Evolutionary conservation across 2,888 invertebrate species (phyloP).

Genomic region (Cephus pygmeus): DNA sequence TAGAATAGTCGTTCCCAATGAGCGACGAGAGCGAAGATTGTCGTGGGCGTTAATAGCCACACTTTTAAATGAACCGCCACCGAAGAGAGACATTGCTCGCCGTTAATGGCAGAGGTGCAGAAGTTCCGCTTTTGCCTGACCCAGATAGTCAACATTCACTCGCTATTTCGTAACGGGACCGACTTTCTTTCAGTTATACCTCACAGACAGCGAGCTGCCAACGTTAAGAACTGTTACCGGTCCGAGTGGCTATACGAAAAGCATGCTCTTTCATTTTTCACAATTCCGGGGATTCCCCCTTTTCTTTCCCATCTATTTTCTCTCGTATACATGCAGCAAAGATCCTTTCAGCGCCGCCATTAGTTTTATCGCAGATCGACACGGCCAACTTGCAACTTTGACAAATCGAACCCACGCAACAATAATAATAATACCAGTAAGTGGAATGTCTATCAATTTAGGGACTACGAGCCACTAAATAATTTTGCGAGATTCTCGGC

Average conservation of each 20-base stretch:
- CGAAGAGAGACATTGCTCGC: background rate
- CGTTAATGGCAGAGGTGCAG: conserved; percentile 31
- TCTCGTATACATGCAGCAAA: background rate
- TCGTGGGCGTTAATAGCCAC: background rate
- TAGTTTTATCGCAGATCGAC: background rate
- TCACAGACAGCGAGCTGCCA: conserved; percentile 6
- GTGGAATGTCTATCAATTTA: background rate
- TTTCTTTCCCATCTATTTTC: background rate
- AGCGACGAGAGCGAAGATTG: background rate
- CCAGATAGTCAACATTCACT: conserved; percentile 63
- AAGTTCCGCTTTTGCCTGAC: conserved; percentile 64
- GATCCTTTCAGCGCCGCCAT: background rate
- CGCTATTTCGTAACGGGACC: conserved; percentile 65
- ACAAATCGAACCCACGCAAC: too few relatives aligned
- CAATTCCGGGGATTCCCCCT: background rate
- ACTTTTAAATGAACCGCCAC: conserved; percentile 2
- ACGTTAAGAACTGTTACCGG: conserved; percentile 15
- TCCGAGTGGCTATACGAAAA: background rate
- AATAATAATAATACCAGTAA: background rate
- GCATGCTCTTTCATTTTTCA: background rate
- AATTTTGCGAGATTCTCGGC: background rate
- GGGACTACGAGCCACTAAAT: background rate
- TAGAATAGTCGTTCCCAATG: background rate
- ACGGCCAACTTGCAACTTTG: too few relatives aligned
- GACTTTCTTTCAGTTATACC: conserved; percentile 45